These are phyloP conservation scores for Agrochola lychnidis DNA, from an alignment of 2,888 invertebrate genomes.

Conservation along the genomic window DNA sequence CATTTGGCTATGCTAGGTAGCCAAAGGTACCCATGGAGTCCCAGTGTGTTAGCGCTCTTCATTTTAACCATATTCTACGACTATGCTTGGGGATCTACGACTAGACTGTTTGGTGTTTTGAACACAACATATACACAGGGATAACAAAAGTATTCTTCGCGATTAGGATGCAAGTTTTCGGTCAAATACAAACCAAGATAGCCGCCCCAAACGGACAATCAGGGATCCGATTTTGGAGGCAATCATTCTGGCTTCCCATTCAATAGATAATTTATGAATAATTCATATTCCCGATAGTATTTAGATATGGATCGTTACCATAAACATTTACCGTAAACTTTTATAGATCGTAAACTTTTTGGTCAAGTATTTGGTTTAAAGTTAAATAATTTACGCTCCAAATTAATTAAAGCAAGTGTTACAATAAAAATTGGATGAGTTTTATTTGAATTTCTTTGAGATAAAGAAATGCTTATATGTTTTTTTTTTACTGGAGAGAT, in stretches of 20 bases:
- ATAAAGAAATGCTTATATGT: constrained; percentile 16
- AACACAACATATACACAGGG: too few species aligned
- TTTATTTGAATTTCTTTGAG: constrained; percentile 35
- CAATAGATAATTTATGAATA: constrained; percentile 50
- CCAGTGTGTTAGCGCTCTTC: too few species aligned
- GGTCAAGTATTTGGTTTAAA: constrained; percentile 49
- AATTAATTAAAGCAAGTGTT: constrained; percentile 39
- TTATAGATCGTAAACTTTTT: constrained; percentile 53
- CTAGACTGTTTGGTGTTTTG: too few species aligned
- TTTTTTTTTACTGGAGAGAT: constrained; percentile 9
- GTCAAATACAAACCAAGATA: constrained; percentile 17
- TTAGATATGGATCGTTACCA: constrained; percentile 55
- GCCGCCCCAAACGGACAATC: background rate
- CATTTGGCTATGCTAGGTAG: too few species aligned
- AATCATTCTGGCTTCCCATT: constrained; percentile 15
- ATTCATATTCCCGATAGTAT: constrained; percentile 49
- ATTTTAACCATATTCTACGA: too few species aligned
- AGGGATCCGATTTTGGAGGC: background rate
- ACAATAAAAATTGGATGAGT: constrained; percentile 42
- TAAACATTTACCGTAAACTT: constrained; percentile 47
- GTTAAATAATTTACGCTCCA: constrained; percentile 42
- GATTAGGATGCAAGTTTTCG: background rate
- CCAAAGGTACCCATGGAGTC: too few species aligned
- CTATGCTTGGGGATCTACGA: too few species aligned
- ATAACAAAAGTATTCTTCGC: too few species aligned